Conservation (phyloP, 1,140 invertebrate species). For the Dufourea novaeangliae region DNA sequence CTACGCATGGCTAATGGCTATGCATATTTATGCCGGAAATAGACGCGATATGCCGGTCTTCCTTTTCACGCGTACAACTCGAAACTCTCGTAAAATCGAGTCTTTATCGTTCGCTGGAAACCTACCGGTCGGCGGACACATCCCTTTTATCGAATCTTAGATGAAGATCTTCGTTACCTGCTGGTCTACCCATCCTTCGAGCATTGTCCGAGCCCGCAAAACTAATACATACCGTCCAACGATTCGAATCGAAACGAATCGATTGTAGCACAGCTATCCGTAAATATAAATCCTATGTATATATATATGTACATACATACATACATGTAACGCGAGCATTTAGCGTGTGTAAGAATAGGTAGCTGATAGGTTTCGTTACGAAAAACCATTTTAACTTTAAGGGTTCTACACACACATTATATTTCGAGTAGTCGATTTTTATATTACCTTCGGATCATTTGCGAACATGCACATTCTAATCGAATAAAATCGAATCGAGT, state of each 20-base stretch:
- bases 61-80: neutral
- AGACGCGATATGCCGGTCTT: neutral
- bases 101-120: constrained; percentile 50
- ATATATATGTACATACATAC: too few relatives aligned
- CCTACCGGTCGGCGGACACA: constrained; percentile 17
- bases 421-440: too few relatives aligned
- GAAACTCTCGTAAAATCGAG: constrained; percentile 52
- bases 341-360: too few relatives aligned
- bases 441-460: too few relatives aligned
- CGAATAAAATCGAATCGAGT: neutral
- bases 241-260: neutral
- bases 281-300: too few relatives aligned
- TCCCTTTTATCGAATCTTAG: constrained; percentile 15
- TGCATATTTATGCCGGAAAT: constrained; percentile 45
- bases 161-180: constrained; percentile 48
- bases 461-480: too few relatives aligned
- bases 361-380: too few relatives aligned
- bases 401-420: too few relatives aligned
- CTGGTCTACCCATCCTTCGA: neutral
- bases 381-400: too few relatives aligned
- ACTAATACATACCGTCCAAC: too few relatives aligned
- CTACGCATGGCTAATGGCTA: neutral
- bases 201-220: neutral
- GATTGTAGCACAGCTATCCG: too few relatives aligned
- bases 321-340: too few relatives aligned